Percentiles rank a stretch among this genome's conserved stretches.
phyloP scores from a whole-genome alignment of 2,113 vertebrate species.

The Chunga burmeisteri region DNA sequence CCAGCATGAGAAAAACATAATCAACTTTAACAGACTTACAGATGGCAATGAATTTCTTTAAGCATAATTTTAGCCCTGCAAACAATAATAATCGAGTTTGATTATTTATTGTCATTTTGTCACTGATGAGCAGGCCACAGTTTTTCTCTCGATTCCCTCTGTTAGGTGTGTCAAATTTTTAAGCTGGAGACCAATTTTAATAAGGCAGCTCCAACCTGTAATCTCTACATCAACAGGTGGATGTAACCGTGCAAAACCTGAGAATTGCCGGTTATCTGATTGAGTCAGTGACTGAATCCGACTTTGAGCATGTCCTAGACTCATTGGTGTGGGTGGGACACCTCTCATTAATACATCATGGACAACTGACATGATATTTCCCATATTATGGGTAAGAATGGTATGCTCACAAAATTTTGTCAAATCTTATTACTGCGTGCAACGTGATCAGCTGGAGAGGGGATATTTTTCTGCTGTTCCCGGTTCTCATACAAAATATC shows the following conservation, averaged over 20 bases:
- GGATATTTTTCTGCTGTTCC: not conserved
- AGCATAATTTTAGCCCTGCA: not conserved
- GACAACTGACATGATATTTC: not conserved
- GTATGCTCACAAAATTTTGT: not conserved
- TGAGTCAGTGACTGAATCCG: not conserved
- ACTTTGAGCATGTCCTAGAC: not conserved
- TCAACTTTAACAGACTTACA: constrained; percentile 21
- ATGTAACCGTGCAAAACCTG: not conserved
- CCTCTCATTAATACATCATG: not conserved
- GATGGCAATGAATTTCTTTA: constrained; percentile 40
- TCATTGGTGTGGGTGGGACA: not conserved
- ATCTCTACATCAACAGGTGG: constrained; percentile 40
- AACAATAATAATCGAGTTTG: constrained; percentile 13
- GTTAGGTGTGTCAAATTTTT: constrained; percentile 3
- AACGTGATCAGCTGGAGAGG: not conserved
- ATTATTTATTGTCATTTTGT: not conserved
- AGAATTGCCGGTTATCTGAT: not conserved
- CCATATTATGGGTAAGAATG: not conserved
- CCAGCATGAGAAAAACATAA: not conserved
- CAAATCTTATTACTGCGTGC: not conserved
- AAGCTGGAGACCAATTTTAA: not conserved
- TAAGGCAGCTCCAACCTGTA: not conserved
- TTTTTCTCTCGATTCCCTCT: not conserved
- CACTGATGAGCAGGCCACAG: not conserved
- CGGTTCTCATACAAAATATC: not conserved